Evolutionary conservation across 2,888 invertebrate species (phyloP), one percentile per base, ranked within the genome.

Genomic region (Tinea semifulvella): DNA sequence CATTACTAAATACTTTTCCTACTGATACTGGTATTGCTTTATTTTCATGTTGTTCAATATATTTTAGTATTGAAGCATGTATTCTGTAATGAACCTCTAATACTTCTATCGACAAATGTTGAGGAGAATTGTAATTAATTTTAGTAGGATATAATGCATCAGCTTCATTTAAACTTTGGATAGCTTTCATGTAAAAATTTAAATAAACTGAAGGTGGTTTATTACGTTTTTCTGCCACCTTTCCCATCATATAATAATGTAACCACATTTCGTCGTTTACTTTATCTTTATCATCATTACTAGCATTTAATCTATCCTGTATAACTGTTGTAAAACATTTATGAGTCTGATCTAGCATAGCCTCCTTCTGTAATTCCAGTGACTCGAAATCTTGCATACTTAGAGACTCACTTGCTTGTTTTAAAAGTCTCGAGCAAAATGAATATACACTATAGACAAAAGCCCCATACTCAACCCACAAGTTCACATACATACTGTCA

Each of bases 221-320:
- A 52, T 88, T 88, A 47, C 87, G 85, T 61, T 97, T 98, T 66
- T 97, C 96, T 0, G 91, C 87, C 44, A 96, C 90, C 84, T 98
- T 98, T 0, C 95, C 97, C n/a, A 97, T 77, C 91, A 97, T 95
- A 61, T 96, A 97, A 65, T 94, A 92, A 58, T 92, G 89, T 25
- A 96, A 77, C 97, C 97, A 98, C 46, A 90, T 85, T 60, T 97
- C 96, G 61, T 96, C 95, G 50, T 87, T 86, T 0, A 81, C 68
- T 49, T 84, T 84, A 0, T 81, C 68, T 49, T 84, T 84, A 1
- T 79, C 67, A 50, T 83, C 84, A 43, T 62, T 66, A 47, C 66
- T 74, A 38, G 68, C 74, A 47, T 85, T 83, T 45, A 86, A 82
- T 40, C 22, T 3, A 52, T 88, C 82, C 45, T 84, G 82, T 46